A percentile compares a stretch with the other conserved stretches of the same genome.
Conservation (phyloP, 30 jellyfish, hydroid and myxozoan genomes). For the Pelagia noctiluca region DNA sequence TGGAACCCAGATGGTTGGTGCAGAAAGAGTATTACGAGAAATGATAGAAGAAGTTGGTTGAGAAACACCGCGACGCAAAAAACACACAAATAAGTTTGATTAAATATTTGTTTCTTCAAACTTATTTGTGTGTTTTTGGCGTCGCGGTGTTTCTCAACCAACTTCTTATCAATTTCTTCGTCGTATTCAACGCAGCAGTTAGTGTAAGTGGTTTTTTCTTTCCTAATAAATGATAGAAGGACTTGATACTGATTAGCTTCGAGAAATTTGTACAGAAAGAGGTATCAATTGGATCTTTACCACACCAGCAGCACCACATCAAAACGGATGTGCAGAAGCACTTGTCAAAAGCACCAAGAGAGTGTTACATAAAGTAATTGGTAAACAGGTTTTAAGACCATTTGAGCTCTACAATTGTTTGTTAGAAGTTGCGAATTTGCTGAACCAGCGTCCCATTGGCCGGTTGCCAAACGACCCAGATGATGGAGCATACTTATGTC, state of each 20-base stretch:
- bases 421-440: constrained; percentile 66
- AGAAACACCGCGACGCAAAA: too few species aligned
- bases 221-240: too few species aligned
- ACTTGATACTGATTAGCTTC: constrained; percentile 36
- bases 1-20: constrained; percentile 75
- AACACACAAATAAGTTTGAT: too few species aligned
- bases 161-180: too few species aligned
- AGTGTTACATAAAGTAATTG: constrained; percentile 47
- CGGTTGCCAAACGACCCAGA: constrained; percentile 76
- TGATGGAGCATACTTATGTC: constrained; percentile 83
- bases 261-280: constrained; percentile 57
- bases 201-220: too few species aligned
- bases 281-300: constrained; percentile 70
- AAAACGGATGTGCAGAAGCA: constrained; percentile 76
- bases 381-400: constrained; percentile 56
- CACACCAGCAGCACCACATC: constrained; percentile 78
- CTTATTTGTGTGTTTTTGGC: too few species aligned
- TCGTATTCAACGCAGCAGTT: too few species aligned
- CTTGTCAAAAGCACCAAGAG: constrained; percentile 63
- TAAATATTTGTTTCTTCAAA: too few species aligned
- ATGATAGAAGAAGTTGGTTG: constrained; percentile 53
- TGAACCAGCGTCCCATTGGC: constrained; percentile 76
- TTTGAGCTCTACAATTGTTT: constrained; percentile 60
- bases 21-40: constrained; percentile 47
- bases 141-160: too few species aligned